phyloP scores from a whole-genome alignment of 2,113 vertebrate genomes.

The Ariopsis seemanni region DNA sequence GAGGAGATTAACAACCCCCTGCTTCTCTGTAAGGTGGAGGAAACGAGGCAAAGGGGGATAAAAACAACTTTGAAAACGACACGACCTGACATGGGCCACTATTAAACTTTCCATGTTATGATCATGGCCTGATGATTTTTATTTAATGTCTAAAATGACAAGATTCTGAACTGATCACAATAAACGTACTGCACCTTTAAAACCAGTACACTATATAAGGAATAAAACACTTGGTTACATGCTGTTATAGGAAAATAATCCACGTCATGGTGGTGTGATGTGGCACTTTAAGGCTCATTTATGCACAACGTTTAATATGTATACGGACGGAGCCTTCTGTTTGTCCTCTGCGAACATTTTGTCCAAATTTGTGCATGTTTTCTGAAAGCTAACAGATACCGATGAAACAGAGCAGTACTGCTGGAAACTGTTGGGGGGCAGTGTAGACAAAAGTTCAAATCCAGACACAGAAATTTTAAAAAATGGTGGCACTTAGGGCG shows the following conservation, averaged over 20 bases:
- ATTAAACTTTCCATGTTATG: neutral
- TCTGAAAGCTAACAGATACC: no score
- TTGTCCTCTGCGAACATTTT: no score
- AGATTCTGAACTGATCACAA: neutral
- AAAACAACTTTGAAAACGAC: neutral
- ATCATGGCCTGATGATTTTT: neutral
- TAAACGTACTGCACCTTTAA: neutral
- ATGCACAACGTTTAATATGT: no score
- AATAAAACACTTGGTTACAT: neutral
- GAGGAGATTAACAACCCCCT: slow-evolving; percentile 12
- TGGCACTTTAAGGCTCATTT: no score
- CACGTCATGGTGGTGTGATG: neutral
- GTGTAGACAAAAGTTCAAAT: no score
- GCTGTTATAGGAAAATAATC: neutral
- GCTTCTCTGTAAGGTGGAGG: neutral
- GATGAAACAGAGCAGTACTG: no score
- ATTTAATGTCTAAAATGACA: neutral
- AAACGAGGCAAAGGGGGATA: neutral
- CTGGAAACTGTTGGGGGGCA: no score
- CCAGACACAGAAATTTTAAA: no score
- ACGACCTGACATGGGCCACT: neutral
- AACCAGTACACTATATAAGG: neutral
- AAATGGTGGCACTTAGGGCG: no score
- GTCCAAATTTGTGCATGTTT: no score
- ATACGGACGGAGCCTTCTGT: no score